Evolutionary conservation across 2,797 vertebrate species (phyloP).

Genomic region (Malurus splendens): DNA sequence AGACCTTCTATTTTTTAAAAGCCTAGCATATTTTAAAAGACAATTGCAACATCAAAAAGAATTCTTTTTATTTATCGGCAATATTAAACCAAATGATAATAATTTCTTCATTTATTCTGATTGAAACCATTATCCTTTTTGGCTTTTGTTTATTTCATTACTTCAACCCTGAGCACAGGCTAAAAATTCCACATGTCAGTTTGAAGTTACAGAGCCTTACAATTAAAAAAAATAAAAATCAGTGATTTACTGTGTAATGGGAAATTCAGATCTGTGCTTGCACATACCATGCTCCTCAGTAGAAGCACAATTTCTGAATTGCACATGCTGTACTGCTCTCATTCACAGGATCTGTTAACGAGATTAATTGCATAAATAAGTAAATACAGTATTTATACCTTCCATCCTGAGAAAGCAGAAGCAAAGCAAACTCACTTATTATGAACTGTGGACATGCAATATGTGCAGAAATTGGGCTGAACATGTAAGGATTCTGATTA

Average conservation of each 20-base stretch:
- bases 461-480: not conserved
- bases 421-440: not conserved
- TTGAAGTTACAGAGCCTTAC: not conserved
- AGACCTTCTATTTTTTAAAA: not conserved
- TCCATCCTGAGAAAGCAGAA: not conserved
- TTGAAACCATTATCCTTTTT: constrained; percentile 6
- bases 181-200: no score
- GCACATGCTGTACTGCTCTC: not conserved
- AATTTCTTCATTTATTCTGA: constrained; percentile 9
- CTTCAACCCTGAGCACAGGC: not conserved
- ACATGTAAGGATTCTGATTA: not conserved
- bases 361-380: not conserved
- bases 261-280: not conserved
- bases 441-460: not conserved
- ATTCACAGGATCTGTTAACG: not conserved
- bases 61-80: not conserved
- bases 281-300: not conserved
- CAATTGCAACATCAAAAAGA: constrained; percentile 1
- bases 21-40: not conserved
- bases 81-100: constrained; percentile 13
- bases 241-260: not conserved
- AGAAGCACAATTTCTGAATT: not conserved
- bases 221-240: not conserved
- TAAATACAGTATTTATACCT: not conserved
- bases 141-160: not conserved